Percentiles rank a stretch among this genome's conserved stretches.
Evolutionary conservation across 2,888 invertebrate species (phyloP).

Genomic region (Anagyrus pseudococci): DNA sequence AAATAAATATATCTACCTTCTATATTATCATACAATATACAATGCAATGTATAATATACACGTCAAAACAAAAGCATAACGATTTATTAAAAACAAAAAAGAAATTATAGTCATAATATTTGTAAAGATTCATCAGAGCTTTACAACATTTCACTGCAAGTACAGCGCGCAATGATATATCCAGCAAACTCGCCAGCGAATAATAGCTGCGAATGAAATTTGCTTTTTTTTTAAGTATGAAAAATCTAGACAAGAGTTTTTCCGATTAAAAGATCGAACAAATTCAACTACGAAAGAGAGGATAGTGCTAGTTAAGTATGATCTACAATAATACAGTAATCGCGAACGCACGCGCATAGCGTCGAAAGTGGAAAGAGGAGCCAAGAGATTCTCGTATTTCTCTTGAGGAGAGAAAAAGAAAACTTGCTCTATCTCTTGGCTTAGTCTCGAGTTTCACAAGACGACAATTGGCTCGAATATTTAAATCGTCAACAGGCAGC

Average conservation of each 20-base stretch:
- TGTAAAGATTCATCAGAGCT: no score
- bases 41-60: background rate
- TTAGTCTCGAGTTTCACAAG: no score
- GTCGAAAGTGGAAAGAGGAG: conserved; percentile 23
- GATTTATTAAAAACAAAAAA: no score
- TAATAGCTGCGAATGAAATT: background rate
- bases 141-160: no score
- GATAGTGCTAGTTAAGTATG: conserved; percentile 32
- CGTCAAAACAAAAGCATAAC: no score
- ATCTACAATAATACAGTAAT: conserved; percentile 19
- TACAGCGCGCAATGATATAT: no score
- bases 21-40: background rate
- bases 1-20: background rate
- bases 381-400: no score
- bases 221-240: background rate
- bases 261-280: conserved; percentile 26
- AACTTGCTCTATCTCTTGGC: no score
- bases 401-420: no score
- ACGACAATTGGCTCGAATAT: no score
- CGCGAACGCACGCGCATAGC: conserved; percentile 6
- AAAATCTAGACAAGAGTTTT: background rate
- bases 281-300: conserved; percentile 17
- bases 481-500: no score
- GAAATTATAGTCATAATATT: no score
- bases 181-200: background rate